These are phyloP conservation scores for Drosophila vallismaia DNA, from an alignment of 2,888 invertebrate species.

Conservation along the genomic window DNA sequence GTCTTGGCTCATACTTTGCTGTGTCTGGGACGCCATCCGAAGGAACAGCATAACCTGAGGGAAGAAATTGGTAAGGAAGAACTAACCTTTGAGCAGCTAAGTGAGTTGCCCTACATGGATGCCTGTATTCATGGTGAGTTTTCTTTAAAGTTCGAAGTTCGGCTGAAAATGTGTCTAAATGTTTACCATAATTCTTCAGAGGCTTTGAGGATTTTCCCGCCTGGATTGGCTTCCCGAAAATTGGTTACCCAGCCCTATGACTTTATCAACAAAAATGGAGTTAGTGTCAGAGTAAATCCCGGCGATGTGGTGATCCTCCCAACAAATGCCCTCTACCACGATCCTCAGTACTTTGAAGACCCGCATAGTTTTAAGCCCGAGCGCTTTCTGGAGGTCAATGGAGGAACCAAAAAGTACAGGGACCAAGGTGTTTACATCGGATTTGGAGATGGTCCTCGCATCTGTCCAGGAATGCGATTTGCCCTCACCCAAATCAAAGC, in stretches of 20 bases:
- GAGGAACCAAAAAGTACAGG: conserved; percentile 61
- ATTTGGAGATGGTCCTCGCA: conserved; percentile 54
- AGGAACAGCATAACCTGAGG: conserved; percentile 66
- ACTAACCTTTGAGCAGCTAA: conserved; percentile 73
- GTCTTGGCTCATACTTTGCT: conserved; percentile 72
- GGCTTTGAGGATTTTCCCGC: conserved; percentile 66
- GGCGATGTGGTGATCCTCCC: conserved; percentile 64
- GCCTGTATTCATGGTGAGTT: conserved; percentile 78
- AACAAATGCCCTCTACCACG: conserved; percentile 59
- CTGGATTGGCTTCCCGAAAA: conserved; percentile 49
- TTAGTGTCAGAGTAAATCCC: conserved; percentile 46
- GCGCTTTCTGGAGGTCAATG: conserved; percentile 68
- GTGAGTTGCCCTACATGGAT: conserved; percentile 78
- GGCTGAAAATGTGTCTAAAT: neutral
- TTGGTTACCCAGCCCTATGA: conserved; percentile 58
- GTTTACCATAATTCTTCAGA: conserved; percentile 36
- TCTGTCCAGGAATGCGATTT: conserved; percentile 67
- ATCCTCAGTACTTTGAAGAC: conserved; percentile 64
- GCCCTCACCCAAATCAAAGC: conserved; percentile 58
- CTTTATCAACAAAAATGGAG: conserved; percentile 62
- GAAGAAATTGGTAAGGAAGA: conserved; percentile 65
- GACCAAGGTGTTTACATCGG: conserved; percentile 74
- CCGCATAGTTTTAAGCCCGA: conserved; percentile 76
- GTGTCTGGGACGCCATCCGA: conserved; percentile 68
- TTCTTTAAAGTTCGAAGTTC: too few relatives aligned